These are phyloP conservation scores for Tetanocera ferruginea DNA, from an alignment of 2,888 invertebrate species.

Conservation along the genomic window DNA sequence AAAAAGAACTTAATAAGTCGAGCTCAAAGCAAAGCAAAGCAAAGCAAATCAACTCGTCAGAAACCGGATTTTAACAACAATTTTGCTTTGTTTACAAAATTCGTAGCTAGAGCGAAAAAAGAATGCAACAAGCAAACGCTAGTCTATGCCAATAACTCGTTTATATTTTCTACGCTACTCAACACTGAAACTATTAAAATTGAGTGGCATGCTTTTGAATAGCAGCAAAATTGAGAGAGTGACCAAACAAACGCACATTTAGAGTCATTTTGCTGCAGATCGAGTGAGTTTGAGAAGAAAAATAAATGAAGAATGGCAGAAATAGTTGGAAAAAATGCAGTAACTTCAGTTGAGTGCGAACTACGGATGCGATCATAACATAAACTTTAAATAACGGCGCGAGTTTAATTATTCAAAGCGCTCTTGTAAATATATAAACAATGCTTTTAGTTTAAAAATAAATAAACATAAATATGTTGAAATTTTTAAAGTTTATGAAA, in stretches of 20 bases:
- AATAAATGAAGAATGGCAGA: background rate
- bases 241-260: background rate
- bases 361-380: slow-evolving; percentile 47
- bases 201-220: background rate
- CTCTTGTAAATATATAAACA: background rate
- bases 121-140: too few species aligned
- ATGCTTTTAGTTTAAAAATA: background rate
- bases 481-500: background rate
- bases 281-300: background rate
- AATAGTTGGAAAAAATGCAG: slow-evolving; percentile 15
- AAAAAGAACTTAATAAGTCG: too few species aligned
- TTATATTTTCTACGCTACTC: too few species aligned
- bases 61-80: too few species aligned
- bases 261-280: background rate
- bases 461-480: background rate
- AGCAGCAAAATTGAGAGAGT: background rate
- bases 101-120: too few species aligned
- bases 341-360: slow-evolving; percentile 51
- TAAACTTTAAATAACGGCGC: slow-evolving; percentile 37
- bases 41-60: too few species aligned
- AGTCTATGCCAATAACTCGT: too few species aligned
- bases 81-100: too few species aligned
- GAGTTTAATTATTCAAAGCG: background rate
- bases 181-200: too few species aligned
- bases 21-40: too few species aligned